Conservation (phyloP, 2,113 vertebrate genomes). For the Percopsis transmontana region DNA sequence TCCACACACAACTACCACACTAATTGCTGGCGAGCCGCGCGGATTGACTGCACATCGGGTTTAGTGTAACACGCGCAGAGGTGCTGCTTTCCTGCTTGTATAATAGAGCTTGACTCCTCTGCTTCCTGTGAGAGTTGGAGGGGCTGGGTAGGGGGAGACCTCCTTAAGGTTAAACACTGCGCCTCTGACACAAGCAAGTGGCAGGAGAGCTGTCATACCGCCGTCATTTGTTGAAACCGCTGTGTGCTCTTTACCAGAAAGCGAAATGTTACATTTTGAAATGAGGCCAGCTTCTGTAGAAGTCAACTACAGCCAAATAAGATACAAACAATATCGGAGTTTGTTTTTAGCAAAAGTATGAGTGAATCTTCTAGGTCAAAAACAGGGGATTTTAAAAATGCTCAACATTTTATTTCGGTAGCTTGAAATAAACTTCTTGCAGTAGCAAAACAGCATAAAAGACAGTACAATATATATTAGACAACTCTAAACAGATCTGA, state of each 20-base stretch:
- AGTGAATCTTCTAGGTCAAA: too few relatives aligned
- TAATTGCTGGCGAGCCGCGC: conserved; percentile 62
- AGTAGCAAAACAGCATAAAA: too few relatives aligned
- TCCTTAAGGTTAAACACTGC: conserved; percentile 1
- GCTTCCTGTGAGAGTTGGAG: background rate
- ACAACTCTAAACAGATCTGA: too few relatives aligned
- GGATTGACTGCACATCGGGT: conserved; percentile 22
- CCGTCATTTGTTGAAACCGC: background rate
- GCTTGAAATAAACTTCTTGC: too few relatives aligned
- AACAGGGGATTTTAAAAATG: too few relatives aligned
- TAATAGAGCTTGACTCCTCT: conserved; percentile 18
- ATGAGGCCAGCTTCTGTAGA: background rate
- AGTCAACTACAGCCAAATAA: too few relatives aligned
- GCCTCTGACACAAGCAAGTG: background rate
- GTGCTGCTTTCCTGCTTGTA: conserved; percentile 23
- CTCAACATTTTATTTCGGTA: too few relatives aligned
- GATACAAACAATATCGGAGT: too few relatives aligned
- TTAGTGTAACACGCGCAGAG: conserved; percentile 33
- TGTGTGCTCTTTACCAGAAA: background rate
- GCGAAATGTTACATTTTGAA: background rate
- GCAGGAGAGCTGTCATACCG: background rate
- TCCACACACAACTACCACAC: conserved; percentile 29
- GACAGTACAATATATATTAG: too few relatives aligned
- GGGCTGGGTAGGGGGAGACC: background rate
- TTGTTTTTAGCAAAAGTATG: too few relatives aligned